A percentile compares a stretch with the other conserved stretches of the same genome.
phyloP scores from a whole-genome alignment of 2,888 invertebrate species.

The Diadromus collaris region DNA sequence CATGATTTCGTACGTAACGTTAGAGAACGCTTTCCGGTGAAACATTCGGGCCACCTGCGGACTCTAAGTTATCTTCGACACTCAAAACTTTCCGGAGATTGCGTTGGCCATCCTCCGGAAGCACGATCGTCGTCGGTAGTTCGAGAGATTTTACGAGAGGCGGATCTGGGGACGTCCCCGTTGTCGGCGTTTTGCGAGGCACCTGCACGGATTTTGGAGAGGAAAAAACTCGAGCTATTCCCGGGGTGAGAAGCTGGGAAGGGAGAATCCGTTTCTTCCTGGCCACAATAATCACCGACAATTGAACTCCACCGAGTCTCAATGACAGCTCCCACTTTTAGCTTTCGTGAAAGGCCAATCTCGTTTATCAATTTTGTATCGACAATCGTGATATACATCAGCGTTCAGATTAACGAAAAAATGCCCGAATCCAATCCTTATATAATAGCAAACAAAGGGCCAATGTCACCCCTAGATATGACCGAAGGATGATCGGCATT shows the following conservation, averaged over 20 bases:
- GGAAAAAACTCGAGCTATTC: not conserved
- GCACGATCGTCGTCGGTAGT: not conserved
- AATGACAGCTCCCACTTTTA: no score
- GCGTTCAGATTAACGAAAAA: no score
- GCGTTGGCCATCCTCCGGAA: not conserved
- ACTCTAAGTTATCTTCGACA: not conserved
- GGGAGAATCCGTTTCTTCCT: not conserved
- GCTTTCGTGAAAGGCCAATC: no score
- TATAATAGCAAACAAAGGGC: no score
- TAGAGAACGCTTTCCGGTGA: not conserved
- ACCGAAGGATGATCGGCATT: no score
- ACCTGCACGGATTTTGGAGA: not conserved
- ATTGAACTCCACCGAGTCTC: not conserved
- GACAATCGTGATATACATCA: no score
- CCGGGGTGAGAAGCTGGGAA: not conserved
- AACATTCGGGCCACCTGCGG: constrained; percentile 6
- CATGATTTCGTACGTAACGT: not conserved
- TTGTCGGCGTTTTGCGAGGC: not conserved
- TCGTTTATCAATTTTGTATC: no score
- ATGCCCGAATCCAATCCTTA: no score
- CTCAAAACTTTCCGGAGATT: constrained; percentile 24
- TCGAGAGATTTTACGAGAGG: constrained; percentile 9
- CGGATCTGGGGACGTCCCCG: not conserved
- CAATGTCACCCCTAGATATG: no score
- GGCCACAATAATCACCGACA: not conserved